Conservation (phyloP, 2,113 vertebrate genomes). For the human (Homo sapiens) region GRCh38 chr11:46410001-46410500, state of each 20-base stretch:
- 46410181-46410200: too few relatives aligned
- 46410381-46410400: conserved; percentile 54
- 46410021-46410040: background rate
- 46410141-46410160: background rate
- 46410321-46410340: conserved; percentile 94
- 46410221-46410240: background rate
- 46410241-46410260: background rate
- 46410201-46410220: background rate
- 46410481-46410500: background rate
- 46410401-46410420: background rate
- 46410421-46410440: background rate
- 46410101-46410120: background rate
- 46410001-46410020: background rate
- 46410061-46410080: background rate
- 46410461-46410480: background rate
- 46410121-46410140: background rate
- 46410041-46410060: background rate
- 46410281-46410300: conserved; percentile 90
- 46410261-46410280: conserved; percentile 87
- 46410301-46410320: conserved; percentile 93
- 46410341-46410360: conserved; percentile 93
- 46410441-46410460: background rate
- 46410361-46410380: conserved; percentile 90
- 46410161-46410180: background rate
- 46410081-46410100: background rate